Evolutionary conservation across 2,797 vertebrate genomes (phyloP), one percentile per base, ranked within the genome.

Genomic region (Garrulus glandarius): DNA sequence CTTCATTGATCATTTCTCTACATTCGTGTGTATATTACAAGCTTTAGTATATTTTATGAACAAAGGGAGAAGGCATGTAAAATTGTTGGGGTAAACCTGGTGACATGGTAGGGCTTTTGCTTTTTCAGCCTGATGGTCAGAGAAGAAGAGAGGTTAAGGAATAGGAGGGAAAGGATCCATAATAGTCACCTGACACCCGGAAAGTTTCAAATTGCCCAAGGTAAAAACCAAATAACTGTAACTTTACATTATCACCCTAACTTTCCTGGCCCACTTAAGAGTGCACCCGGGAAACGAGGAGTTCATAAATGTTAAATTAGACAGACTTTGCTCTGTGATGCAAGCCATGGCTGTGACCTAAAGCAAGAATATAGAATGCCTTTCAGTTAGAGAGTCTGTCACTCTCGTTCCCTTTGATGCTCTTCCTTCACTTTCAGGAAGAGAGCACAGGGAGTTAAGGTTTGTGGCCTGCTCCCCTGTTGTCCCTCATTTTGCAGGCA

Each of bases 321-420:
- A 88, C 90, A 96, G 94, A 64, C 92, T 97, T 95, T 95, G 77
- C 95, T 98, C 96, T 97, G 93, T 89, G 93, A 96, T 97, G 84
- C 95, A 97, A 97, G 98, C 92, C 89, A 92, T 79, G 68, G 52
- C 93, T 97, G 95, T 97, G 97, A 98, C 97, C 97, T 95, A 95
- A 93, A 98, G 97, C 95, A 95, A 97, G 95, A 97, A 95, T 91
- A 96, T 53, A 94, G 95, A 93, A 89, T 97, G 96, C 97, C 97
- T 98, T 97, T 97, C 95, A 90, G 93, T 84, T 39, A 96, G 92
- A 97, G 89, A 96, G 77, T 95, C 97, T 95, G 96, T 97, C 83
- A 92, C 96, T 98, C 98, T 98, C 93, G 97, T 97, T 98, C 98
- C 95, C 97, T 99, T 99, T 98, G 98, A 98, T 97, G 98, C 69